Percentiles rank a stretch among this genome's conserved stretches.
Evolutionary conservation across 2,888 invertebrate genomes (phyloP).

Genomic region (Oligia fasciuncula): DNA sequence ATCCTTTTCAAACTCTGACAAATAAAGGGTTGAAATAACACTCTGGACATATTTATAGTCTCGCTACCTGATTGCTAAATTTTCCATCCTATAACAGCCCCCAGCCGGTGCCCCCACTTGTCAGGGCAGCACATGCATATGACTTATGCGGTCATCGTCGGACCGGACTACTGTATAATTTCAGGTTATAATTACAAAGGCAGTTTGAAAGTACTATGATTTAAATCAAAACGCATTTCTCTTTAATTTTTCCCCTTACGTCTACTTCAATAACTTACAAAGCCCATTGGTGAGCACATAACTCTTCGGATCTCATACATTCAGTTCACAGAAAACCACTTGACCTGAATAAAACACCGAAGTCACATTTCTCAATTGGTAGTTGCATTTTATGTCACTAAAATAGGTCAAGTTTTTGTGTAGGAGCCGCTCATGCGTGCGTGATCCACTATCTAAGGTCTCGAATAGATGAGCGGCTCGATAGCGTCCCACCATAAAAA

Average conservation of each 20-base stretch:
- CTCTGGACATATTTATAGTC: conserved; percentile 12
- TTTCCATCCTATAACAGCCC: conserved; percentile 25
- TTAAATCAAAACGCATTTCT: conserved; percentile 14
- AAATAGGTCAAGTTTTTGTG: conserved; percentile 85
- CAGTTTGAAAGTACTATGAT: conserved; percentile 8
- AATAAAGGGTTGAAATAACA: conserved; percentile 15
- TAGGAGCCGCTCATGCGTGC: conserved; percentile 79
- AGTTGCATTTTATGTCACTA: conserved; percentile 74
- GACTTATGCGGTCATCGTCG: conserved; percentile 53
- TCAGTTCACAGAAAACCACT: conserved; percentile 61
- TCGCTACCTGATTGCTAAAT: conserved; percentile 39
- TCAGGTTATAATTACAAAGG: conserved; percentile 35
- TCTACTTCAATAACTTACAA: conserved; percentile 42
- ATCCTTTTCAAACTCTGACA: conserved; percentile 13
- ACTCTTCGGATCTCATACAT: conserved; percentile 57
- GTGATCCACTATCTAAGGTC: conserved; percentile 86
- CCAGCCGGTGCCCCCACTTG: conserved; percentile 49
- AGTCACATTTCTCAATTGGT: conserved; percentile 72
- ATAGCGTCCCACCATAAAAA: conserved; percentile 88
- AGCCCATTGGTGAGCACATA: conserved; percentile 40
- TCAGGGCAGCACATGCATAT: conserved; percentile 52
- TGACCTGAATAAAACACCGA: conserved; percentile 67
- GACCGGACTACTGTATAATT: conserved; percentile 32
- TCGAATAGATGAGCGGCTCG: conserved; percentile 84
- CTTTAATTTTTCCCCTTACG: neutral